A percentile compares a stretch with the other conserved stretches of the same genome.
Conservation (phyloP, 2,888 invertebrate species). For the Nomada lathburiana region DNA sequence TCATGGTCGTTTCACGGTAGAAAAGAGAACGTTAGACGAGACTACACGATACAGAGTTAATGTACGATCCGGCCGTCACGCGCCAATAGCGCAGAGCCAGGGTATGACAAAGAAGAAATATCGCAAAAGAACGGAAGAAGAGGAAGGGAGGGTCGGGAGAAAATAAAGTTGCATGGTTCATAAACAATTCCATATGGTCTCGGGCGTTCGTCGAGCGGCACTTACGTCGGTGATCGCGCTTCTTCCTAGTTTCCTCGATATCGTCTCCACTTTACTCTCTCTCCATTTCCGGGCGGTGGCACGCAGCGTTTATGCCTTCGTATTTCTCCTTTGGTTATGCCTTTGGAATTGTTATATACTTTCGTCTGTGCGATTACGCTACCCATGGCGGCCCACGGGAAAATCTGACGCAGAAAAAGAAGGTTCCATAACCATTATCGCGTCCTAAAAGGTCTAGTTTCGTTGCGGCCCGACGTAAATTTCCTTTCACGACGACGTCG, state of each 20-base stretch:
- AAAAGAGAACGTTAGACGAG: conserved; percentile 33
- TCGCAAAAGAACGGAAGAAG: conserved; percentile 39
- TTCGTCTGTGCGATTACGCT: conserved; percentile 70
- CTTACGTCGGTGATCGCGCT: conserved; percentile 68
- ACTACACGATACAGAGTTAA: conserved; percentile 47
- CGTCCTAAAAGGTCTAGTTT: conserved; percentile 70
- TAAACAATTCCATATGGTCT: conserved; percentile 75
- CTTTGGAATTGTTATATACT: conserved; percentile 73
- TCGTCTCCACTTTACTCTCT: conserved; percentile 70
- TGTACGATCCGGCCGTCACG: conserved; percentile 59
- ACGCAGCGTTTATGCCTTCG: conserved; percentile 70
- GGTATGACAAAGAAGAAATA: conserved; percentile 59
- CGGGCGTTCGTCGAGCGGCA: conserved; percentile 66
- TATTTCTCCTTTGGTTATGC: conserved; percentile 72
- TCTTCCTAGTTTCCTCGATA: conserved; percentile 71
- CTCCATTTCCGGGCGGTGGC: conserved; percentile 75
- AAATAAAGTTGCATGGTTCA: conserved; percentile 73
- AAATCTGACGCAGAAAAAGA: conserved; percentile 41
- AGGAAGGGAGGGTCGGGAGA: conserved; percentile 49
- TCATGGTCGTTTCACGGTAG: conserved; percentile 28
- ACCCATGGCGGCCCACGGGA: conserved; percentile 47
- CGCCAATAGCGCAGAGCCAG: conserved; percentile 51
- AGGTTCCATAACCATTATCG: conserved; percentile 75
- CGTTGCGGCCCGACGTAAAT: conserved; percentile 73
- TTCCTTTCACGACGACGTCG: conserved; percentile 57